Evolutionary conservation across 2,888 invertebrate genomes (phyloP).

Genomic region (Helleia helle): DNA sequence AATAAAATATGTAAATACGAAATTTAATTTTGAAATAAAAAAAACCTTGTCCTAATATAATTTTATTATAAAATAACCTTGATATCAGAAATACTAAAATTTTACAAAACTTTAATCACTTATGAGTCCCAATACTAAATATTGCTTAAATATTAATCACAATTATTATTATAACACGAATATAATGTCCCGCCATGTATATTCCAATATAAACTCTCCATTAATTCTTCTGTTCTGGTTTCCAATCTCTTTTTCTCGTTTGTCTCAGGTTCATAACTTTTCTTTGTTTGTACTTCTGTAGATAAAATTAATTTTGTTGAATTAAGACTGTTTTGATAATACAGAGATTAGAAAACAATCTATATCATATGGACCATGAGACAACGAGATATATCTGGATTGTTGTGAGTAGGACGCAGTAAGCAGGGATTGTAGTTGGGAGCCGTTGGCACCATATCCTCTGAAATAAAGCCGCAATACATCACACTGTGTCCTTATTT

Average conservation of each 20-base stretch:
- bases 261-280: constrained; percentile 63
- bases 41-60: constrained; percentile 46
- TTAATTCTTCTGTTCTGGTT: constrained; percentile 58
- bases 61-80: constrained; percentile 44
- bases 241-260: constrained; percentile 58
- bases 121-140: constrained; percentile 29
- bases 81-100: constrained; percentile 18
- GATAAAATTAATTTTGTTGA: constrained; percentile 64
- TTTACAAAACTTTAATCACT: constrained; percentile 21
- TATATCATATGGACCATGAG: constrained; percentile 78
- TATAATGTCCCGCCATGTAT: constrained; percentile 77
- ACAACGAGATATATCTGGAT: constrained; percentile 77
- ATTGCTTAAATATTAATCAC: constrained; percentile 40
- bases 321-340: constrained; percentile 36
- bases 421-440: constrained; percentile 63
- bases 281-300: constrained; percentile 70
- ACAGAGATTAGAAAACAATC: constrained; percentile 34
- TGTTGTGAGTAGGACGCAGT: constrained; percentile 71
- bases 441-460: constrained; percentile 65
- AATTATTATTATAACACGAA: constrained; percentile 64
- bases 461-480: constrained; percentile 72
- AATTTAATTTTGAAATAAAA: constrained; percentile 43
- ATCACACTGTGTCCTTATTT: constrained; percentile 52
- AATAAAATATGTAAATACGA: constrained; percentile 32
- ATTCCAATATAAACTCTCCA: constrained; percentile 76